Evolutionary conservation across 2,797 vertebrate genomes (phyloP), one percentile per base, ranked within the genome.

Genomic region (Ispidina picta): DNA sequence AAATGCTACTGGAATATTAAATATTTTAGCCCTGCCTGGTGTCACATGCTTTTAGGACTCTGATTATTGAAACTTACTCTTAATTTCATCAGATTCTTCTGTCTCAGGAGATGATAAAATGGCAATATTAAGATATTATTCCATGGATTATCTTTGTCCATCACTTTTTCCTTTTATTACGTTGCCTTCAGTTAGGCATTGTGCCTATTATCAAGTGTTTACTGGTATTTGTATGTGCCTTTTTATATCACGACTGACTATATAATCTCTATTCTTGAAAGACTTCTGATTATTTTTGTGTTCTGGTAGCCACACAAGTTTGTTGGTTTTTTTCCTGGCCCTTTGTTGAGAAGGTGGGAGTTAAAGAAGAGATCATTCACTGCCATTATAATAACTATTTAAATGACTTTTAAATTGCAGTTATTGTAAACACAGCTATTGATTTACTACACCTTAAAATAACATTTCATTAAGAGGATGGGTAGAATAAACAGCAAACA

Each of bases 41-140:
- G 80, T 82, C 83, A 83, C 48, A 64, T 0, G 0, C 26, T 86
- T 93, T 89, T 82, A 83, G 44, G 33, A 49, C 33, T 86, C 85
- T 20, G 37, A 74, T 83, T 86, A 62, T 54, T 85, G 39, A 13
- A 80, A 46, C 15, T 88, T n/a, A 33, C 79, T 76, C 64, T 73
- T 81, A 69, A 73, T 52, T 76, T 93, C 75, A 75, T 81, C 75
- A 83, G 39, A 66, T 86, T 93, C 52, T 92, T 37, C 35, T 85
- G 33, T 85, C 55, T 89, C 31, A 81, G 63, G 17, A 83, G 41
- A 60, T 37, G 23, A 18, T 10, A 89, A 78, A 92, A 85, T 56
- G 26, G 9, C 10, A 5, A 22, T 52, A 48, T 88, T 84, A 88
- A 72, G 48, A 25, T 63, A 60, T 49, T 35, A 54, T 62, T 93